These are phyloP conservation scores for Brachionus koreanus DNA, from an alignment of 1,140 invertebrate species.

Conservation along the genomic window DNA sequence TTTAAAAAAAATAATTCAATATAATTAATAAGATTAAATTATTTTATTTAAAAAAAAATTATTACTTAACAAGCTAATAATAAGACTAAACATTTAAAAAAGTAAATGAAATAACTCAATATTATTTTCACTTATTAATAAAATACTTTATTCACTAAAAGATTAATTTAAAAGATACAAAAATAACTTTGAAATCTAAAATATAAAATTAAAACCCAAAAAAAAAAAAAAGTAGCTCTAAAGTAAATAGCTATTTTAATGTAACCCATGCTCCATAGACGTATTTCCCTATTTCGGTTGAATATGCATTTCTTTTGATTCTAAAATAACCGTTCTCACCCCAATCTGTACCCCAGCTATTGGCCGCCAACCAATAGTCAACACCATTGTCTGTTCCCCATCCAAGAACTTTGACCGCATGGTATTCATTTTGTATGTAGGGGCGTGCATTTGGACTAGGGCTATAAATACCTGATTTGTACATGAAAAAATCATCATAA, in stretches of 20 bases:
- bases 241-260: not conserved
- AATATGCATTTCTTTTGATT: not conserved
- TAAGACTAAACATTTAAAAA: no score
- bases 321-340: constrained; percentile 59
- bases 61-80: no score
- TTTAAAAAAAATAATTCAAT: no score
- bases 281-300: not conserved
- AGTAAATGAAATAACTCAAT: no score
- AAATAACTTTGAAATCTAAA: no score
- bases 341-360: constrained; percentile 43
- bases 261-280: constrained; percentile 4
- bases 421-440: constrained; percentile 9
- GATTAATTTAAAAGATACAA: no score
- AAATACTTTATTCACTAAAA: no score
- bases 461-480: constrained; percentile 32
- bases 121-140: no score
- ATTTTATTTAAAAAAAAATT: no score
- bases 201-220: no score
- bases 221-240: no score
- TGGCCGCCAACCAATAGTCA: constrained; percentile 44
- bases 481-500: constrained; percentile 39
- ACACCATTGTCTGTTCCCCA: constrained; percentile 41
- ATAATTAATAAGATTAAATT: no score
- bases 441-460: not conserved
- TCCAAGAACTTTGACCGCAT: constrained; percentile 15